These are phyloP conservation scores for Sternotherus odoratus DNA, from an alignment of 2,797 vertebrate species.

Conservation along the genomic window DNA sequence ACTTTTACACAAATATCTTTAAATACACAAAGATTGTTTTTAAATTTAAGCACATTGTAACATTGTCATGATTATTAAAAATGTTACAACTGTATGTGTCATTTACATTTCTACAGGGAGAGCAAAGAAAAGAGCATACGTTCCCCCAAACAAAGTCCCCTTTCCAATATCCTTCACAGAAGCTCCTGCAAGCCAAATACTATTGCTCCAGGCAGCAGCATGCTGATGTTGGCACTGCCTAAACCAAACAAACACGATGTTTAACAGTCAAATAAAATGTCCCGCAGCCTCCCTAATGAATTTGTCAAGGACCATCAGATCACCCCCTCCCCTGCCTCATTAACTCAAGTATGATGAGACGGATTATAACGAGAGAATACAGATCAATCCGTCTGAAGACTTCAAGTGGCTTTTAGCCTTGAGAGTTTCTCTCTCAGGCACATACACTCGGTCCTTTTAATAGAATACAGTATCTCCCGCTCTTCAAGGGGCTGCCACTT, in stretches of 20 bases:
- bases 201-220: constrained; percentile 73
- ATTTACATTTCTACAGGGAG: not conserved
- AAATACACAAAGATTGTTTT: not conserved
- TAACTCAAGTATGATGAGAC: constrained; percentile 83
- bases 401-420: constrained; percentile 83
- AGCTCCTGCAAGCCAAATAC: constrained; percentile 61
- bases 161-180: constrained; percentile 37
- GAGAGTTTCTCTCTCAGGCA: constrained; percentile 73
- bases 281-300: constrained; percentile 84
- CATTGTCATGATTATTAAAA: not conserved
- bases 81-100: not conserved
- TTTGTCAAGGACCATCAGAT: constrained; percentile 84
- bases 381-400: constrained; percentile 84
- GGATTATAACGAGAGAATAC: constrained; percentile 84
- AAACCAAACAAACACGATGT: constrained; percentile 84
- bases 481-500: constrained; percentile 76
- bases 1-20: too few relatives aligned
- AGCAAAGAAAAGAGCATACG: constrained; percentile 19
- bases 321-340: constrained; percentile 83
- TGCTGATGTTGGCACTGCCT: constrained; percentile 77
- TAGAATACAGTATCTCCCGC: constrained; percentile 74
- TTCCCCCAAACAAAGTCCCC: not conserved
- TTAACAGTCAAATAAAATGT: constrained; percentile 83
- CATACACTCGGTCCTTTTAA: constrained; percentile 70
- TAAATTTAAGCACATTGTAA: not conserved